phyloP scores from a whole-genome alignment of 2,797 vertebrate species.

The Trachops cirrhosus region DNA sequence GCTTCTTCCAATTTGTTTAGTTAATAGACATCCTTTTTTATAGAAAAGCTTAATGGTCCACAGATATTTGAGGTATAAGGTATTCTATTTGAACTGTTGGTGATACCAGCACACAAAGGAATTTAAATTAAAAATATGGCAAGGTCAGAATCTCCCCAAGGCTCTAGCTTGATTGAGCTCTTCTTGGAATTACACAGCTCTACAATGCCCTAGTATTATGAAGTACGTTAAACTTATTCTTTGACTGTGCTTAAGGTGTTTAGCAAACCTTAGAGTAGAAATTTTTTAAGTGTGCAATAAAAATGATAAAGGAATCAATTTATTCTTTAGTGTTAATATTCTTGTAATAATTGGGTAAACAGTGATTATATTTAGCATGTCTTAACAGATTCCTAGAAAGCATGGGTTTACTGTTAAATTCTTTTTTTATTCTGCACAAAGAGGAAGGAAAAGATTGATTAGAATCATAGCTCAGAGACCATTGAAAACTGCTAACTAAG shows the following conservation, averaged over 20 bases:
- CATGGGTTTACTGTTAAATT: slow-evolving; percentile 13
- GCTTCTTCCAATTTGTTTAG: slow-evolving; percentile 26
- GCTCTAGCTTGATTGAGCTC: not conserved
- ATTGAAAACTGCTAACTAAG: not conserved
- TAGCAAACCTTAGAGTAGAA: not conserved
- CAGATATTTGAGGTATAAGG: slow-evolving; percentile 49
- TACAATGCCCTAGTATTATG: not conserved
- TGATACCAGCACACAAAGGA: not conserved
- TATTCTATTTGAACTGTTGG: slow-evolving; percentile 13
- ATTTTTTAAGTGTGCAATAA: slow-evolving; percentile 17
- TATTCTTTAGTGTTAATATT: slow-evolving; percentile 16
- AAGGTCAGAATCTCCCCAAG: slow-evolving; percentile 5
- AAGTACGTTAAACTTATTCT: not conserved
- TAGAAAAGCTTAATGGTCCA: slow-evolving; percentile 39
- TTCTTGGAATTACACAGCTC: not conserved
- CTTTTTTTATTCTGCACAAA: slow-evolving; percentile 6
- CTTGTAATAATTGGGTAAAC: not conserved
- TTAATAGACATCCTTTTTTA: slow-evolving; percentile 56
- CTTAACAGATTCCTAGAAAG: slow-evolving; percentile 37
- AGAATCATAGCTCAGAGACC: not conserved
- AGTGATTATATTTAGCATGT: not conserved
- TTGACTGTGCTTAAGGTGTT: not conserved
- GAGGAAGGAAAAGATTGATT: not conserved
- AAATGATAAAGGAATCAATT: slow-evolving; percentile 11
- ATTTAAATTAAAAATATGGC: slow-evolving; percentile 32